Conservation (phyloP, 2,113 vertebrate species). For the Catharus bicknelli region DNA sequence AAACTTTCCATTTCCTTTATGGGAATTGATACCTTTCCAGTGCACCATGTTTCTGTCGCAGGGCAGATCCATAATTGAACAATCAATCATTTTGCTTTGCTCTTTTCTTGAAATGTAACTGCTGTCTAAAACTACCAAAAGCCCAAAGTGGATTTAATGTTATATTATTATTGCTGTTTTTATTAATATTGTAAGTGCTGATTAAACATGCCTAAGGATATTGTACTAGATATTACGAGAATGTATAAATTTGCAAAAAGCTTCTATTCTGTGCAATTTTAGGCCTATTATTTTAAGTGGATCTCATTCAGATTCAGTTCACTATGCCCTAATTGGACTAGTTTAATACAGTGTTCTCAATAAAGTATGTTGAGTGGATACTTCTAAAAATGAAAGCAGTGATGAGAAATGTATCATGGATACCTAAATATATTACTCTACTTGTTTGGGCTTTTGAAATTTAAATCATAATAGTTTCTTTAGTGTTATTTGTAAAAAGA, state of each 20-base stretch:
- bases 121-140: slow-evolving; percentile 54
- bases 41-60: neutral
- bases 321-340: slow-evolving; percentile 71
- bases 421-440: neutral
- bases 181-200: slow-evolving; percentile 63
- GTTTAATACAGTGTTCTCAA: slow-evolving; percentile 51
- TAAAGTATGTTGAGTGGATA: slow-evolving; percentile 49
- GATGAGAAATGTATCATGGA: neutral
- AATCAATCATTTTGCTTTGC: slow-evolving; percentile 13
- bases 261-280: slow-evolving; percentile 75
- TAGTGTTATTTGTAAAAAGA: neutral
- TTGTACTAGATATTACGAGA: slow-evolving; percentile 79
- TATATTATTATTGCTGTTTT: slow-evolving; percentile 68
- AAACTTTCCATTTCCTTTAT: neutral
- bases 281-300: slow-evolving; percentile 77
- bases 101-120: slow-evolving; percentile 32
- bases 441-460: neutral
- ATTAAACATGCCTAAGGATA: slow-evolving; percentile 78
- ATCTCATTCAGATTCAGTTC: slow-evolving; percentile 74
- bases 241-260: slow-evolving; percentile 78
- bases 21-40: neutral
- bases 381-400: slow-evolving; percentile 27
- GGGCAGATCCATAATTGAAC: neutral
- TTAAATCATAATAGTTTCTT: neutral
- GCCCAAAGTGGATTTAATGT: slow-evolving; percentile 53